Evolutionary conservation across 2,888 invertebrate species (phyloP), one percentile per base, ranked within the genome.

Genomic region (Gymnosoma rotundatum): DNA sequence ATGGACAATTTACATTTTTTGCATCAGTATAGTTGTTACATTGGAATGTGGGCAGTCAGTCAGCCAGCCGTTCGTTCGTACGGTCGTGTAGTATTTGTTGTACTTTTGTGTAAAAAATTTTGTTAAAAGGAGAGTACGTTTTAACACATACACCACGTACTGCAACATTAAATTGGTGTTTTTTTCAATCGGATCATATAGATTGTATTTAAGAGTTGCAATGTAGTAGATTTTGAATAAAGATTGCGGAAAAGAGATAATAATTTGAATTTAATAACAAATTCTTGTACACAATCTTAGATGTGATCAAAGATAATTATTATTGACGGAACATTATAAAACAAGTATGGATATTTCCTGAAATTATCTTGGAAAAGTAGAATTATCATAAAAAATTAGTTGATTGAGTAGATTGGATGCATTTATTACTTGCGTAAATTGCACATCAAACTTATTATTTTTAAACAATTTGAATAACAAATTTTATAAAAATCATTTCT

Each of bases 1-100:
- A 84, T 84, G 81, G 78, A 73, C 81, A 84, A 81, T 84, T 81
- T 81, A 74, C 74, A 84, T 81, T 81, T 63, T 75, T 69, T 81
- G 50, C 81, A 70, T 82, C 75, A 82, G 76, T 82, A 82, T 82
- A 64, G 67, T 75, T 63, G 81, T 82, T 82, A 82, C 78, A 66
- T 58, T 54, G 83, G 80, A 80, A 80, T 84, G 80, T 84, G 83
- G 67, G 73, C 72, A 61, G 83, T 14, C 48, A 56, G 36, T 10
- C 64, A 52, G 54, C 14, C 32, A 54, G 25, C 42, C 60, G 18
- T 56, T 38, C 18, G 9, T 38, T 21, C 38, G 12, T 38, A 12
- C 20, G 8, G 14, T 36, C 14, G 14, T 58, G 4, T 25, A 25
- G 9, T 12, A 12, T 42, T 42, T 58, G 18, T n/a, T 50, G 60